Conservation (phyloP, 2,888 invertebrate genomes). For the Gymnocheta viridis region DNA sequence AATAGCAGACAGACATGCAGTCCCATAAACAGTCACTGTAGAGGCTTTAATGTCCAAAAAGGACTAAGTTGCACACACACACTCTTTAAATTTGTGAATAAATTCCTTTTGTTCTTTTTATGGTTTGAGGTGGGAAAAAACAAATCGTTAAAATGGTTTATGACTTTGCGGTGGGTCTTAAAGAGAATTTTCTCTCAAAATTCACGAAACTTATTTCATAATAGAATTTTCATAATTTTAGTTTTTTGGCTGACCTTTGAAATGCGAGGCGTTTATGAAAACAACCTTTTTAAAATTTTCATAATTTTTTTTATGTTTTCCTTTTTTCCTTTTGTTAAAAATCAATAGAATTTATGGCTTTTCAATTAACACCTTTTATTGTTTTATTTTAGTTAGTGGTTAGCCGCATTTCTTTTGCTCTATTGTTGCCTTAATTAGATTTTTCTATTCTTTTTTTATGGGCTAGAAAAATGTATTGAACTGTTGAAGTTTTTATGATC, state of each 20-base stretch:
- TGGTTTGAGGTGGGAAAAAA: slow-evolving; percentile 54
- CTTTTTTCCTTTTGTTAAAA: slow-evolving; percentile 7
- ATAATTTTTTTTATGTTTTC: slow-evolving; percentile 34
- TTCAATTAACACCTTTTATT: slow-evolving; percentile 69
- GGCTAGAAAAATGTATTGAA: slow-evolving; percentile 15
- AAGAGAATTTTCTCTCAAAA: background rate
- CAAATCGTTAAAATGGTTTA: slow-evolving; percentile 68
- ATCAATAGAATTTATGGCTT: slow-evolving; percentile 64
- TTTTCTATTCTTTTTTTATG: background rate
- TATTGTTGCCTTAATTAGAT: slow-evolving; percentile 9
- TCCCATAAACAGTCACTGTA: background rate
- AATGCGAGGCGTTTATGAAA: slow-evolving; percentile 63
- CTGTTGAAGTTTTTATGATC: slow-evolving; percentile 50
- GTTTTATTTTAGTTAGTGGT: slow-evolving; percentile 14
- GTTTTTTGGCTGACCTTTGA: background rate
- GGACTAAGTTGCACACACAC: background rate
- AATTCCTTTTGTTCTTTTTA: slow-evolving; percentile 8
- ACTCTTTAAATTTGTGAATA: background rate
- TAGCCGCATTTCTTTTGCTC: slow-evolving; percentile 10
- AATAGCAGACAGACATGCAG: background rate
- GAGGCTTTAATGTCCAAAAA: background rate
- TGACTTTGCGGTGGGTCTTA: slow-evolving; percentile 65
- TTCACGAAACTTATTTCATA: slow-evolving; percentile 14
- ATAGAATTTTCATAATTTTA: slow-evolving; percentile 56
- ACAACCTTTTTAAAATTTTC: slow-evolving; percentile 44